Evolutionary conservation across 2,888 invertebrate genomes (phyloP).

Genomic region (Flexamia atlantica): DNA sequence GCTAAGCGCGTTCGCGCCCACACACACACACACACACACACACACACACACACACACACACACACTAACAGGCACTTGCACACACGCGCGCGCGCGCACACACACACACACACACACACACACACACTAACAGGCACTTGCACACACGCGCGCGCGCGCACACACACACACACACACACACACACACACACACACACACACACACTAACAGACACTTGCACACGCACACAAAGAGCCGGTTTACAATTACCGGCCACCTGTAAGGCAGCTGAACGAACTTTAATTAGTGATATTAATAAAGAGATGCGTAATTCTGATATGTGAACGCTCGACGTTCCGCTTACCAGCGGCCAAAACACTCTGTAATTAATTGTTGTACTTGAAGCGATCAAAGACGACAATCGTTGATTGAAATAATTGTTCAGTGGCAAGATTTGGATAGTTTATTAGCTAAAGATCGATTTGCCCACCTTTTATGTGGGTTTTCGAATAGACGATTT

Average conservation of each 20-base stretch:
- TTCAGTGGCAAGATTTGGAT: no score
- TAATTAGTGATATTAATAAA: slow-evolving; percentile 53
- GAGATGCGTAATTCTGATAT: slow-evolving; percentile 25
- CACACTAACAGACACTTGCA: no score
- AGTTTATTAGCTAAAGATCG: no score
- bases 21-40: background rate
- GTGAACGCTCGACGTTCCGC: background rate
- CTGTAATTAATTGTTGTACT: slow-evolving; percentile 4
- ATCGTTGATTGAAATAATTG: no score
- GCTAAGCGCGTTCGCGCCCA: background rate
- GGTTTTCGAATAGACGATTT: no score
- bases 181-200: slow-evolving; percentile 30
- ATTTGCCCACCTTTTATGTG: no score
- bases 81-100: background rate
- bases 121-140: no score
- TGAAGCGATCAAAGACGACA: no score
- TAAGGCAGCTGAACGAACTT: slow-evolving; percentile 43
- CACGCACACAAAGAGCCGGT: no score
- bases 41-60: slow-evolving; percentile 41
- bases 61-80: no score
- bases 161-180: background rate
- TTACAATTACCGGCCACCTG: slow-evolving; percentile 36
- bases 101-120: no score
- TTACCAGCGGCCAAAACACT: background rate
- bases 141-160: no score